Base-by-base conservation (phyloP, 2,888 invertebrate species). In the Apomyelois bistriatella region DNA sequence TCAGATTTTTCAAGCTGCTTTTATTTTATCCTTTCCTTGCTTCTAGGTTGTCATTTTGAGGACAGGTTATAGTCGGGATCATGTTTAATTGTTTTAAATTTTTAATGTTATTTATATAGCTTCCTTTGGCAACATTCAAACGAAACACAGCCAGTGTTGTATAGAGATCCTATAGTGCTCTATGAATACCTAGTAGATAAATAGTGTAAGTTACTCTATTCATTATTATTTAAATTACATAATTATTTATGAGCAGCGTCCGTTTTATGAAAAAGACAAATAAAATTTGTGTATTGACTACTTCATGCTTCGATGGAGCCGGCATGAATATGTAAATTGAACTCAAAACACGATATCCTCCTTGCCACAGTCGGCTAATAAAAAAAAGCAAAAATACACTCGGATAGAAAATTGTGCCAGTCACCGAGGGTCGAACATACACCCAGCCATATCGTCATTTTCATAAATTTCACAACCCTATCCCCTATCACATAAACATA, bases 341-440 rank as follows among this genome's bases (percentile, higher is more conserved):
- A 52, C 36, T 42, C 13, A 54, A 55, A 60, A 58, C 54, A 53
- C 51, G 53, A 58, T 53, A 56, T 37, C 60, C 57, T 60, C 54
- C 53, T 76, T 74, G 76, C 74, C 73, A 65, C 70, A 70, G 75
- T 70, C 74, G 79, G 69, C 77, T 76, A 84, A 85, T 82, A 86
- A 85, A 85, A 85, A 35, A 46, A 46, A 46, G 74, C 74, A 81
- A 83, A 87, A 85, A 86, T 82, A 86, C 72, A 80, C 81, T 79
- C 76, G 74, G 76, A 77, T 78, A 79, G 81, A 72, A 75, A 87
- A 85, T 83, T 84, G 82, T 85, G 87, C 89, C 82, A 85, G 89
- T 89, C 89, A 90, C 83, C 83, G 79, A 75, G 80, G 82, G 75
- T 76, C 80, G 76, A 72, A 76, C 69, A 71, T 66, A 72, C 60